Evolutionary conservation across 2,888 invertebrate species (phyloP), one percentile per base, ranked within the genome.

Genomic region (Stenoptilia bipunctidactyla): DNA sequence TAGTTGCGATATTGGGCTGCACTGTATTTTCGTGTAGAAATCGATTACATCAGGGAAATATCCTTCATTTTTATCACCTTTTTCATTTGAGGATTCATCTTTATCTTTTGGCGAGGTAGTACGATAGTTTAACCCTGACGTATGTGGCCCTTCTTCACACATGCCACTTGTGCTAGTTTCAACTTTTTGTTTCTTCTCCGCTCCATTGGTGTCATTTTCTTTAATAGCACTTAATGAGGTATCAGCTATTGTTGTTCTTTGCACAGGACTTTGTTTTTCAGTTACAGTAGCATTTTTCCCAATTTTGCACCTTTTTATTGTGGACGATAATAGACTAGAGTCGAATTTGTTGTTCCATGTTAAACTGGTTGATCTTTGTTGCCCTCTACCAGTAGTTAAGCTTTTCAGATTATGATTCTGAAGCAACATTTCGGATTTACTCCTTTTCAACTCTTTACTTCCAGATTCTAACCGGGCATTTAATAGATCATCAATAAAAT

Each of bases 261-360:
- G 83, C 5, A 80, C 61, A 27, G 83, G 80, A 46, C 76, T 79
- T 20, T 74, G 55, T 56, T 82, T 83, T 10, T 72, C 80, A 38
- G 80, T 79, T 1, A 67, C 66, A 25, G 77, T 76, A 13, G 83
- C 76, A 12, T 76, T 58, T 61, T 77, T 76, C 10, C 75, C 73
- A 51, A 89, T 79, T 72, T 92, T 92, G 39, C 92, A 86, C 47
- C 91, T 85, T 51, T 92, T 92, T 40, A 89, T 87, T 4, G 86
- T 86, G 4, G 88, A 86, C 2, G 88, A 85, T 10, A 66, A 73
- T 39, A 83, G 76, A 40, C 84, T 86, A 25, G 87, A 85, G 51
- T 91, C 90, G 40, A 91, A 74, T 71, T 90, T 91, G 53, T 89
- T 90, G 54, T 88, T 90, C 86, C 90, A 88, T 1, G 88, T 88